Base-by-base conservation (phyloP, 2,113 vertebrate species). In the Pelobates fuscus region DNA sequence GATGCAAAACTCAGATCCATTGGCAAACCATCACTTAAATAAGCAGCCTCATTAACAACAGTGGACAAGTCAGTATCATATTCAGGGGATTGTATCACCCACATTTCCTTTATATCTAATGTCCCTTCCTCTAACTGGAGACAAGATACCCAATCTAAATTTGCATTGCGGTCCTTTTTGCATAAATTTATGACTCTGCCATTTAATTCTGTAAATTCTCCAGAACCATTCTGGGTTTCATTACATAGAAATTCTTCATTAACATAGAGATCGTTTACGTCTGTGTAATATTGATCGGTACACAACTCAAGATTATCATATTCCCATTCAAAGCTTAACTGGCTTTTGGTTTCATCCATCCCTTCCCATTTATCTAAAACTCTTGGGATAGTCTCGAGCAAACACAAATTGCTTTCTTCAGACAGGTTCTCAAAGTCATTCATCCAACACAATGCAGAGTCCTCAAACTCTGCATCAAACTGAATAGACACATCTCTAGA, bases 71-170 rank as follows among this genome's bases (percentile, higher is more conserved):
- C 86, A 10, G 89, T 90, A 82, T 85, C 84, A 37, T 37, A 37
- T 37, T 37, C 32, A 6, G 32, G 32, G 1, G 44, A 12, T 4
- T 49, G 12, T 72, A 85, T 83, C 78, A 89, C 80, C 86, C 91
- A 93, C 52, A 78, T 77, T 2, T 21, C 14, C 14, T n/a, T 8
- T 5, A 30, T 20, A 67, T 91, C 88, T 14, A 78, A 86, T 85
- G 91, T 91, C 52, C 89, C 82, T 78, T 96, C 91, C 82, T 91
- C 81, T 81, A 95, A 82, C 25, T 88, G 90, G 79, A 85, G 63
- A 52, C 81, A 84, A 60, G 88, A 88, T 79, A 83, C 84, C 87
- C 88, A 86, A n/a, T 87, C 85, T 46, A 83, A 74, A 70, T 85
- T 86, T 60, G 81, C 81, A 82, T 87, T 90, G 64, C 85, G 73